phyloP scores from a whole-genome alignment of 2,113 vertebrate species.

The Sturnira hondurensis region DNA sequence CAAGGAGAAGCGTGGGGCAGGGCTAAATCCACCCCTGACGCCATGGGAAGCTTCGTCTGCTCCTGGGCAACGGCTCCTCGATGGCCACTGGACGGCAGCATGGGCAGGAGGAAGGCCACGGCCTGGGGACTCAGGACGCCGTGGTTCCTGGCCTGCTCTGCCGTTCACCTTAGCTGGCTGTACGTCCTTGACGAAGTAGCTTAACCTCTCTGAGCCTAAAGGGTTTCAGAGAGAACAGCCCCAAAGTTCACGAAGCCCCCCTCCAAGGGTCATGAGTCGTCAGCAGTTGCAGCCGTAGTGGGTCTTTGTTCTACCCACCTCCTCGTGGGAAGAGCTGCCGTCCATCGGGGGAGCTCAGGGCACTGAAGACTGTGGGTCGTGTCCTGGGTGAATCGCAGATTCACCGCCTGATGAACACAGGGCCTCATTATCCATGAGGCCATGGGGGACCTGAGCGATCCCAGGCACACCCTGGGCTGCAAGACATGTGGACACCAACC shows the following conservation, averaged over 20 bases:
- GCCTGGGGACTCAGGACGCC: fast-evolving
- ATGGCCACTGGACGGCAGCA: background rate
- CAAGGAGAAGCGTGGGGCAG: background rate
- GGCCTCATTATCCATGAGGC: background rate
- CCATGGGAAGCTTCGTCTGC: fast-evolving
- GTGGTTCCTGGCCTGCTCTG: background rate
- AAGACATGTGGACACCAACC: fast-evolving
- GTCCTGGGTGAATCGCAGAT: background rate
- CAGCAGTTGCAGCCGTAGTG: fast-evolving
- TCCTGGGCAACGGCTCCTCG: fast-evolving
- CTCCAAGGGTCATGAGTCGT: too few relatives aligned
- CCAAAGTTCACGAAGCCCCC: too few relatives aligned
- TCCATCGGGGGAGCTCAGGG: fast-evolving
- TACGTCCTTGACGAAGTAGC: background rate
- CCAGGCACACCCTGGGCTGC: background rate
- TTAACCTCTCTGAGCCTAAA: background rate
- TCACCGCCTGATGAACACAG: fast-evolving
- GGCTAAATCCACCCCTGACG: fast-evolving
- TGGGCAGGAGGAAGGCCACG: background rate
- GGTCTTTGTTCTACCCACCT: background rate
- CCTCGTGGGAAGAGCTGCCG: fast-evolving
- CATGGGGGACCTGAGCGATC: background rate
- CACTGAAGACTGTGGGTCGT: fast-evolving
- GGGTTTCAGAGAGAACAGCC: background rate
- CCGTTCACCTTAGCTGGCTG: background rate